Base-by-base conservation (phyloP, 2,113 vertebrate genomes). In the Geococcyx californianus region DNA sequence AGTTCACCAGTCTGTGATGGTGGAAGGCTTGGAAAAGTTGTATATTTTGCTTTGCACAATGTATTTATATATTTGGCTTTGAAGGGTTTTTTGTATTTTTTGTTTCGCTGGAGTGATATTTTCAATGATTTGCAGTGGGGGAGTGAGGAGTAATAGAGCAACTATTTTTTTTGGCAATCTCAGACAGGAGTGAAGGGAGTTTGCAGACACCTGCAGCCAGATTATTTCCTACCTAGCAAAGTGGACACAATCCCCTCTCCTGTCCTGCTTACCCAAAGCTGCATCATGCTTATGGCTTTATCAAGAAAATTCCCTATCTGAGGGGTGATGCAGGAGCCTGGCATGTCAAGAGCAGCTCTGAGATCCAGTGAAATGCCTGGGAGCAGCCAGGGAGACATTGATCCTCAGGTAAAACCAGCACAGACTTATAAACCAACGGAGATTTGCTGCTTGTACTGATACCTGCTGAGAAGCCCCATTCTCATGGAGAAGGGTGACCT, bases 191-290 rank as follows among this genome's bases (percentile, higher is more conserved):
- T 1, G 5, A 72, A 31, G 31, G 58, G 34, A 34, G 12, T 28
- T 69, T 44, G 20, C 49, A 42, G 42, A 81, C 28, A 25, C 42
- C 44, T 45, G 29, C 44, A 58, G 68, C 5, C 62, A 9, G 25
- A 25, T 47, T 15, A 78, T 40, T 38, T 25, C 78, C 34, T 15
- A 45, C 51, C 33, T 29, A 47, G 40, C 18, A 44, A 60, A 28
- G 54, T 1, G 0, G 29, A 28, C 33, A 31, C 4, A 0, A 49
- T 38, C 45, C 16, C n/a, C 69, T 54, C 23, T 58, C 68, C 78
- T 3, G 0, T 40, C 52, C 42, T n/a, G 10, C 33, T 58, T 45
- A n/a, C 29, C 42, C 2, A 0, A 81, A n/a, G 24, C 25, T 5
- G 7, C 62, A 13, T 18, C n/a, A 3, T 2, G 16, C 14, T 47